phyloP scores from a whole-genome alignment of 1,140 invertebrate genomes.

The Cheumatopsyche charites region DNA sequence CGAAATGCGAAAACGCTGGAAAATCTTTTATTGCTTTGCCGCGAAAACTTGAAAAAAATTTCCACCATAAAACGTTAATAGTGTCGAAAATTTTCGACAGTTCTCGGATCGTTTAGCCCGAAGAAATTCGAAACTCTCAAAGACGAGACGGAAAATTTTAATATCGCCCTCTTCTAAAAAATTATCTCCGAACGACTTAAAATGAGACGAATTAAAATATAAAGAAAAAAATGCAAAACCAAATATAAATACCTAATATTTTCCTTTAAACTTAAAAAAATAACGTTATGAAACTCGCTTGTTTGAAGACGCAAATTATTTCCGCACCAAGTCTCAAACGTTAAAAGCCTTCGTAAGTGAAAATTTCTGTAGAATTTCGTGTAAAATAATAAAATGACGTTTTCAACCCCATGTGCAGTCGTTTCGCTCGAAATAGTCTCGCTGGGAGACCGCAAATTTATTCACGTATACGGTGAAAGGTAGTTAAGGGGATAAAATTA shows the following conservation, averaged over 20 bases:
- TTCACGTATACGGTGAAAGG: background rate
- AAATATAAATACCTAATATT: too few species aligned
- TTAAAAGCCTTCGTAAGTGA: too few species aligned
- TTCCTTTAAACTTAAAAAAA: too few species aligned
- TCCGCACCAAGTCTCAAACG: too few species aligned
- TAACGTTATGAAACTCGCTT: too few species aligned
- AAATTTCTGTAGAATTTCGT: slow-evolving; percentile 1
- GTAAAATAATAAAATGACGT: slow-evolving; percentile 14
- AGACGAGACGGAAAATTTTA: too few species aligned
- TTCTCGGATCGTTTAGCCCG: background rate
- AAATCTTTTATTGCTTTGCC: slow-evolving; percentile 33
- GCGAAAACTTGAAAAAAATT: background rate
- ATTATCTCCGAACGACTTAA: too few species aligned
- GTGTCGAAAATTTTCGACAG: slow-evolving; percentile 4
- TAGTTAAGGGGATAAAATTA: background rate
- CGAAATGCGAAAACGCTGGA: slow-evolving; percentile 10
- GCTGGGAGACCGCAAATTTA: slow-evolving; percentile 12
- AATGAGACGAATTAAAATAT: too few species aligned
- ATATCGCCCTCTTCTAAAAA: too few species aligned
- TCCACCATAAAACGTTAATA: slow-evolving; percentile 6
- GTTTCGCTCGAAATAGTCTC: slow-evolving; percentile 7
- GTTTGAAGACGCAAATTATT: too few species aligned
- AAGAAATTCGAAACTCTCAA: too few species aligned
- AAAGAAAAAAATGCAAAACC: too few species aligned
- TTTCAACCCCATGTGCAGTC: slow-evolving; percentile 7